These are phyloP conservation scores for Platycheirus rosarum DNA, from an alignment of 2,888 invertebrate species.

Conservation along the genomic window DNA sequence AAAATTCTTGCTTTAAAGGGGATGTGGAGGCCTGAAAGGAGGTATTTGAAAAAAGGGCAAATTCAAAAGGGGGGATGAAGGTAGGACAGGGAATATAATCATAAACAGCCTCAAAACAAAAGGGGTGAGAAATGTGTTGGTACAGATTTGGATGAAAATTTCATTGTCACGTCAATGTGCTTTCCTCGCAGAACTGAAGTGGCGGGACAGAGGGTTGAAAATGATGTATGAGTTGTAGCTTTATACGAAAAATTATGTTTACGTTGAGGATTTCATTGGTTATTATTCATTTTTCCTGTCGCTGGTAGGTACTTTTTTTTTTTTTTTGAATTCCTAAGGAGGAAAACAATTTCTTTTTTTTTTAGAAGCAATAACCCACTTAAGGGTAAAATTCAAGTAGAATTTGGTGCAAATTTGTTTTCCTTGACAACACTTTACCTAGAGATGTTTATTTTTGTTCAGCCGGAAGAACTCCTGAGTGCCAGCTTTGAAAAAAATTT, in stretches of 20 bases:
- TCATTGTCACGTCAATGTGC: constrained; percentile 66
- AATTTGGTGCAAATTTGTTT: constrained; percentile 72
- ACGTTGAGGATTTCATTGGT: constrained; percentile 72
- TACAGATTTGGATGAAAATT: constrained; percentile 70
- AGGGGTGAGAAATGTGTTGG: constrained; percentile 52
- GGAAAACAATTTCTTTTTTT: constrained; percentile 54
- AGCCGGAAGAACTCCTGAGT: constrained; percentile 14
- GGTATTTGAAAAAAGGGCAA: constrained; percentile 14
- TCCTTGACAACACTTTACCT: constrained; percentile 36
- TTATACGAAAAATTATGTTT: constrained; percentile 70
- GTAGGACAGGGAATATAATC: constrained; percentile 17
- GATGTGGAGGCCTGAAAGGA: constrained; percentile 11
- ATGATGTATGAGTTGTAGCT: constrained; percentile 66
- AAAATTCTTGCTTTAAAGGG: constrained; percentile 8
- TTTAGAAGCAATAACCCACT: constrained; percentile 65
- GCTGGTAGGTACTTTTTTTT: no score
- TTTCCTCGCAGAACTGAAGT: not conserved
- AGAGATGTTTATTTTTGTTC: constrained; percentile 22
- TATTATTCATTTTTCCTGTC: constrained; percentile 63
- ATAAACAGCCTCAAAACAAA: constrained; percentile 56
- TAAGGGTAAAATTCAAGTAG: constrained; percentile 69
- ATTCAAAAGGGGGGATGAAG: constrained; percentile 24
- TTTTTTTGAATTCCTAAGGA: constrained; percentile 34
- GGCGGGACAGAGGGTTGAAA: constrained; percentile 20
- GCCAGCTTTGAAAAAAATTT: not conserved